Conservation (phyloP, 2,113 vertebrate genomes). For the Noctilio leporinus region DNA sequence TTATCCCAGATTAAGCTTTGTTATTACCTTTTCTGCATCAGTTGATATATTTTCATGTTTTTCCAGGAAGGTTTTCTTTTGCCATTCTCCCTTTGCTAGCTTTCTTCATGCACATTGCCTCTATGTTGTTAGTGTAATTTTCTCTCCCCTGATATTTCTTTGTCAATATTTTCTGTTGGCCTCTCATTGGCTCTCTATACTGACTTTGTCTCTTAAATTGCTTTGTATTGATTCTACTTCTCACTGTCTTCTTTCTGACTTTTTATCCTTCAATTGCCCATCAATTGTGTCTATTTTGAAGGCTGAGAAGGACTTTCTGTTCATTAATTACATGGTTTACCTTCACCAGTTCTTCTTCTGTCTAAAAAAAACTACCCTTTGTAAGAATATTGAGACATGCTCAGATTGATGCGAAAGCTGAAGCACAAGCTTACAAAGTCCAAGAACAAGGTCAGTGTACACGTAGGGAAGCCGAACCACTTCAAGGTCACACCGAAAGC, state of each 20-base stretch:
- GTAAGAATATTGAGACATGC: neutral
- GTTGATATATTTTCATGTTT: neutral
- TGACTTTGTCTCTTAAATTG: constrained; percentile 35
- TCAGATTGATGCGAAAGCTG: neutral
- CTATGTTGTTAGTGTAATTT: neutral
- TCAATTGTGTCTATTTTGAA: constrained; percentile 19
- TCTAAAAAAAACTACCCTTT: neutral
- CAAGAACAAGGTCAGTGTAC: neutral
- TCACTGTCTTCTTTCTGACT: neutral
- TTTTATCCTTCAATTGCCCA: neutral
- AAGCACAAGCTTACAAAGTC: neutral
- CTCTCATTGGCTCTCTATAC: neutral
- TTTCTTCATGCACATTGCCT: neutral
- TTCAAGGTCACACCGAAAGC: neutral
- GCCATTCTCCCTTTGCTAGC: neutral
- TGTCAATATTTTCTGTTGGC: neutral
- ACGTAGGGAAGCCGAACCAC: neutral
- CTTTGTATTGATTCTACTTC: constrained; percentile 32
- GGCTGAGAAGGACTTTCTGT: constrained; percentile 7
- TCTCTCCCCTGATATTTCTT: neutral
- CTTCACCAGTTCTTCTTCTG: constrained; percentile 11
- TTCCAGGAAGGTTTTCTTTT: neutral
- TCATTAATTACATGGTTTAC: constrained; percentile 41
- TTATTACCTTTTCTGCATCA: neutral
- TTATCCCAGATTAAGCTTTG: neutral